A percentile compares a stretch with the other conserved stretches of the same genome.
phyloP scores from a whole-genome alignment of 2,888 invertebrate genomes.

The Coelopa pilipes region DNA sequence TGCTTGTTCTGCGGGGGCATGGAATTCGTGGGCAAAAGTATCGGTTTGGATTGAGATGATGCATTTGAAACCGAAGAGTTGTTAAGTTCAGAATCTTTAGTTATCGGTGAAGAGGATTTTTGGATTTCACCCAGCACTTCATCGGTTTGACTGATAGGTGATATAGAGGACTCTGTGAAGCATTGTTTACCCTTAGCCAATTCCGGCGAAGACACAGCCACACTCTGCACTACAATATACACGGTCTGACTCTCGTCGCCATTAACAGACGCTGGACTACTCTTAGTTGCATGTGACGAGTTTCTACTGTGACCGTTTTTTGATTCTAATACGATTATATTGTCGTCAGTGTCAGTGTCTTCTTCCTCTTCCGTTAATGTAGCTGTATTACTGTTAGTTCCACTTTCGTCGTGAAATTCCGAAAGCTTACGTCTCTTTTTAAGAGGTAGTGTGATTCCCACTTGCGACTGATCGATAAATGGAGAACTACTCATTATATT shows the following conservation, averaged over 20 bases:
- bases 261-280: not conserved
- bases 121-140: not conserved
- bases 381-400: not conserved
- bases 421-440: constrained; percentile 37
- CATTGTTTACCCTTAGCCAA: not conserved
- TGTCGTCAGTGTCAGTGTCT: not conserved
- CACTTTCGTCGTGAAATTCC: constrained; percentile 34
- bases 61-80: not conserved
- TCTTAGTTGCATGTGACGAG: not conserved
- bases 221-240: not conserved
- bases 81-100: not conserved
- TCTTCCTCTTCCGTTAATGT: constrained; percentile 26
- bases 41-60: constrained; percentile 15
- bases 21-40: constrained; percentile 19
- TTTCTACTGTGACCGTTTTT: too few relatives aligned
- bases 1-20: constrained; percentile 27
- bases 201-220: not conserved
- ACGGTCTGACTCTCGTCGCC: not conserved
- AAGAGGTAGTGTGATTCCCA: constrained; percentile 23
- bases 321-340: not conserved
- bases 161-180: too few relatives aligned
- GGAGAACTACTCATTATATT: constrained; percentile 5
- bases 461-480: constrained; percentile 13
- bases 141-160: too few relatives aligned
- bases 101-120: not conserved